A percentile compares a stretch with the other conserved stretches of the same genome.
phyloP scores from a whole-genome alignment of 37 sponge, comb jelly and placozoan genomes.

The Crambe crambe region DNA sequence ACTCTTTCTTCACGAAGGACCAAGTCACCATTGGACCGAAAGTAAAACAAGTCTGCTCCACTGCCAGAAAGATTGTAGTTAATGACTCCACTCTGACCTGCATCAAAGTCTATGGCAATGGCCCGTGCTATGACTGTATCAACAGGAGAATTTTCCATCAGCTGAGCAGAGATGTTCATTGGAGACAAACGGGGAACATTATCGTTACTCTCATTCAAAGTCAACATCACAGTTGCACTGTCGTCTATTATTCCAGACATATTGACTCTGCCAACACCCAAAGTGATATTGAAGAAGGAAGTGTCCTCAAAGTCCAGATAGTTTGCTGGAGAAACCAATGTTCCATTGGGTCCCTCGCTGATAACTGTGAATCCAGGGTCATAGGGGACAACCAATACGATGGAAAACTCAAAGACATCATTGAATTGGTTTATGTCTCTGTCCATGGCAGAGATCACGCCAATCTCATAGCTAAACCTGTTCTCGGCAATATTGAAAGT shows the following conservation, averaged over 20 bases:
- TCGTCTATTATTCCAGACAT: conserved; percentile 43
- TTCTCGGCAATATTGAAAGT: conserved; percentile 41
- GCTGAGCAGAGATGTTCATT: conserved; percentile 19
- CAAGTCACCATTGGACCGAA: conserved; percentile 40
- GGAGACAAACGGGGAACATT: conserved; percentile 76
- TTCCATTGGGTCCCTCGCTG: conserved; percentile 26
- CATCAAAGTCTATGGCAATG: conserved; percentile 72
- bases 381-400: conserved; percentile 48
- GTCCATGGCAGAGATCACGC: conserved; percentile 38
- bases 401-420: conserved; percentile 55
- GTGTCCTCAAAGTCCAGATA: conserved; percentile 76
- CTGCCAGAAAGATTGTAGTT: conserved; percentile 51
- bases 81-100: conserved; percentile 51
- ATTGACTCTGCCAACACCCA: conserved; percentile 61
- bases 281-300: conserved; percentile 16
- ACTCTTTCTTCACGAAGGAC: neutral
- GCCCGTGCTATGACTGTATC: conserved; percentile 31
- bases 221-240: conserved; percentile 18
- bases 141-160: conserved; percentile 20
- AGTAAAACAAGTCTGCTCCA: conserved; percentile 37
- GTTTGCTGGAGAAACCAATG: conserved; percentile 31
- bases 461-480: conserved; percentile 2
- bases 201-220: conserved; percentile 68
- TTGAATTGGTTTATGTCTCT: conserved; percentile 40
- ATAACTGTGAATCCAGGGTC: conserved; percentile 53